Percentiles rank a stretch among this genome's conserved stretches.
Evolutionary conservation across 2,888 invertebrate genomes (phyloP).

Genomic region (Habrosyne pyritoides): DNA sequence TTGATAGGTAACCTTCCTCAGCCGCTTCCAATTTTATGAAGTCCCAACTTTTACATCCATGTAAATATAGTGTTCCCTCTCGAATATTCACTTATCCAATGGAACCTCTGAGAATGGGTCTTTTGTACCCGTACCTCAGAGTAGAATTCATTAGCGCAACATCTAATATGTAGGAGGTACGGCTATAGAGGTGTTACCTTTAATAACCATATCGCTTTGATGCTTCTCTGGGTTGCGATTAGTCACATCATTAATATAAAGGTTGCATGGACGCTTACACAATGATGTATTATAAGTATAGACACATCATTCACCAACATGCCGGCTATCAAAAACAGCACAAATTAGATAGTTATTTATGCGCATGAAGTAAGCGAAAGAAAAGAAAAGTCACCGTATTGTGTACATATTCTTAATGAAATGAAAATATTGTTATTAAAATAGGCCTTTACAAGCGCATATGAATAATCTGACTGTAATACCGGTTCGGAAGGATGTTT

Average conservation of each 20-base stretch:
- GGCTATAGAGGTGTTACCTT: slow-evolving; percentile 12
- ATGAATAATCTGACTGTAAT: too few species aligned
- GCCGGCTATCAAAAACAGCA: too few species aligned
- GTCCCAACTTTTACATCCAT: slow-evolving; percentile 20
- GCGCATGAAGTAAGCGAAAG: too few species aligned
- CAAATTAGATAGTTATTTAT: too few species aligned
- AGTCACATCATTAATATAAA: not conserved
- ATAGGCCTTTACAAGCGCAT: too few species aligned
- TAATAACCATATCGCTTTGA: slow-evolving; percentile 15
- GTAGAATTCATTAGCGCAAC: slow-evolving; percentile 52
- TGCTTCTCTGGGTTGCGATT: slow-evolving; percentile 24
- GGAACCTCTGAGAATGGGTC: slow-evolving; percentile 51
- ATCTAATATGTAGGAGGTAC: not conserved
- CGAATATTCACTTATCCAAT: slow-evolving; percentile 60
- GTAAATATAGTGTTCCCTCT: slow-evolving; percentile 37
- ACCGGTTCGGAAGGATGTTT: too few species aligned
- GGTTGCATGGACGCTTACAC: too few species aligned
- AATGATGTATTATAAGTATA: too few species aligned
- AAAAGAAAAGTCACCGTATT: too few species aligned
- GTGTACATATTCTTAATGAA: too few species aligned
- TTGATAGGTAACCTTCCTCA: not conserved
- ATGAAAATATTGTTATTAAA: too few species aligned
- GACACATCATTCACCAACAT: too few species aligned
- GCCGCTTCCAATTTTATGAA: not conserved
- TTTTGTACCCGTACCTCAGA: slow-evolving; percentile 60